phyloP scores from a whole-genome alignment of 2,113 vertebrate species.

The Thryonomys swinderianus region DNA sequence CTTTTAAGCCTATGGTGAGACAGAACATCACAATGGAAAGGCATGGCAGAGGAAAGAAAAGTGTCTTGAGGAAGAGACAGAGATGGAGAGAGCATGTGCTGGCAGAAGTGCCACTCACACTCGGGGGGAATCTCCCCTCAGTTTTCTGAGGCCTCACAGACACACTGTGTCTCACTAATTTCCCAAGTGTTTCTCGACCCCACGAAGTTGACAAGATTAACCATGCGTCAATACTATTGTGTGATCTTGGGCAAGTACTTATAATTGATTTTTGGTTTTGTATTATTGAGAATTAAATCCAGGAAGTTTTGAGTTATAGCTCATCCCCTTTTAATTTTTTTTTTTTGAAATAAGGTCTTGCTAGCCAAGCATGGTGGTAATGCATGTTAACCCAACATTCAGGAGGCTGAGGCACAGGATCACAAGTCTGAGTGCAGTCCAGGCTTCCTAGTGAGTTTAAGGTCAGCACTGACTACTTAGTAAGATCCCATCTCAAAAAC shows the following conservation, averaged over 20 bases:
- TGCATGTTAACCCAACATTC: background rate
- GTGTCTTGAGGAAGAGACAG: background rate
- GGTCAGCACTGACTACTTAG: background rate
- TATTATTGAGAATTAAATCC: background rate
- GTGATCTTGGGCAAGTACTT: background rate
- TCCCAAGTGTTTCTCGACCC: background rate
- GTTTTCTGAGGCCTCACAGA: background rate
- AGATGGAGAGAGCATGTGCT: background rate
- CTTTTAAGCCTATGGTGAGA: background rate
- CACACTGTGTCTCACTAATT: background rate
- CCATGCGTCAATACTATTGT: background rate
- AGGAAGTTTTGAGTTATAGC: background rate
- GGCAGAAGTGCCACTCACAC: background rate
- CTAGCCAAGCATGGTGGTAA: background rate
- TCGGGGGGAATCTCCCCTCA: background rate
- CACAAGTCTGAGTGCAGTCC: background rate
- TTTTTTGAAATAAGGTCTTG: background rate
- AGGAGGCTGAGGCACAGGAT: background rate
- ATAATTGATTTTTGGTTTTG: background rate
- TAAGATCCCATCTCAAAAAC: background rate
- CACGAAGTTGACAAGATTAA: background rate
- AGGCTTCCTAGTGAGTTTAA: background rate
- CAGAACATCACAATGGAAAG: background rate
- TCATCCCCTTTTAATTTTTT: background rate
- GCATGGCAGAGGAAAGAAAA: background rate